Conservation (phyloP, 2,888 invertebrate species). For the Morpho achilles region DNA sequence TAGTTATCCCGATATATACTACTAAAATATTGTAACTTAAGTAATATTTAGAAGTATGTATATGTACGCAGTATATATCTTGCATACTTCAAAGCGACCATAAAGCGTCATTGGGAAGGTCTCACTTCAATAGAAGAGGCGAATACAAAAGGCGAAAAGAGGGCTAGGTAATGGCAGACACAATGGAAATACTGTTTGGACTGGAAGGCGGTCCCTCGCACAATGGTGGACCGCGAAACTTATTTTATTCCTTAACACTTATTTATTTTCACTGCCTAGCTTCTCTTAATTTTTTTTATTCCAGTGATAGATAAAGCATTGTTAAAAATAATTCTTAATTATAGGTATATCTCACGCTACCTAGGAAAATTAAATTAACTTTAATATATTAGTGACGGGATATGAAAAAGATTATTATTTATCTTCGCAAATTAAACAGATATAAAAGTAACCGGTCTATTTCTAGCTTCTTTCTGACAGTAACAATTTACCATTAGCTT, state of each 20-base stretch:
- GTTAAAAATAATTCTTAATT: not conserved
- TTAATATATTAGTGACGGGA: too few species aligned
- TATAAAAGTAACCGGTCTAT: too few species aligned
- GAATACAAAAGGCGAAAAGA: slow-evolving; percentile 74
- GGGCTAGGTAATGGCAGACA: slow-evolving; percentile 77
- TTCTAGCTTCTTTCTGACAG: too few species aligned
- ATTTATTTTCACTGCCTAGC: slow-evolving; percentile 58
- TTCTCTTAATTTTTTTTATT: slow-evolving; percentile 42
- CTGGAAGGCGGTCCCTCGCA: slow-evolving; percentile 61
- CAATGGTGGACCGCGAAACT: slow-evolving; percentile 68
- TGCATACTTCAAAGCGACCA: slow-evolving; percentile 69
- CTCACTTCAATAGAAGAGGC: slow-evolving; percentile 72
- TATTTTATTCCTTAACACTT: slow-evolving; percentile 69
- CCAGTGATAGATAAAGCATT: slow-evolving; percentile 5
- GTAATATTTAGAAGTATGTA: slow-evolving; percentile 36
- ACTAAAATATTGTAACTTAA: slow-evolving; percentile 13
- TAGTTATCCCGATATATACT: not conserved
- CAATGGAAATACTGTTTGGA: slow-evolving; percentile 76
- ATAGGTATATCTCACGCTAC: too few species aligned
- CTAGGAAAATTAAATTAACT: too few species aligned
- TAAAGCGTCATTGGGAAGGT: slow-evolving; percentile 74
- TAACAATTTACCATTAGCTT: too few species aligned
- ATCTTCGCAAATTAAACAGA: too few species aligned
- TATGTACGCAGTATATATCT: slow-evolving; percentile 50
- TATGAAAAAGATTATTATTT: too few species aligned